These are phyloP conservation scores for Rhinophrynus dorsalis DNA, from an alignment of 2,797 vertebrate genomes.

Conservation along the genomic window DNA sequence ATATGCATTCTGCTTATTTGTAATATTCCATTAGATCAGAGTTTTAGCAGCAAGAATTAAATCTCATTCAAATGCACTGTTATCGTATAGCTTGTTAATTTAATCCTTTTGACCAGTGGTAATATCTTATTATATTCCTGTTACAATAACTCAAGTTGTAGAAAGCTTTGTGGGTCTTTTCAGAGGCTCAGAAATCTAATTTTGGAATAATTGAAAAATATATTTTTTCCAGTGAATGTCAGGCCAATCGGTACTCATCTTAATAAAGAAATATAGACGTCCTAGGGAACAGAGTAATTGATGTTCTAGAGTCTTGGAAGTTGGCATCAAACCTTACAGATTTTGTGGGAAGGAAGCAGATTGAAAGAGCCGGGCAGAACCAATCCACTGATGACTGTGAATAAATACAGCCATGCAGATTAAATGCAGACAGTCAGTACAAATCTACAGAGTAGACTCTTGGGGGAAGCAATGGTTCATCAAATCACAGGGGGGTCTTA, in stretches of 20 bases:
- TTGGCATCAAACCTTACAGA: constrained; percentile 13
- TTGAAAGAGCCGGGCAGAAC: neutral
- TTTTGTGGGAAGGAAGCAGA: neutral
- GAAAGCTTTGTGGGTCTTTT: constrained; percentile 8
- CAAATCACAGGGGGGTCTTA: no score
- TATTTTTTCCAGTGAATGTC: neutral
- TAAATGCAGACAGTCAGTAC: no score
- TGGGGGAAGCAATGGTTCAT: no score
- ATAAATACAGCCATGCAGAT: neutral
- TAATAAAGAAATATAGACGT: constrained; percentile 12
- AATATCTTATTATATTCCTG: constrained; percentile 14
- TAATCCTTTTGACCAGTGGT: neutral
- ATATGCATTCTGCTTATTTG: no score
- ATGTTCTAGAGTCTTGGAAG: neutral
- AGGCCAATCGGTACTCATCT: neutral
- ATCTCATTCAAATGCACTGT: constrained; percentile 2
- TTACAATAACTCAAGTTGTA: neutral
- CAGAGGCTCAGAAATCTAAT: constrained; percentile 5
- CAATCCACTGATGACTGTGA: neutral
- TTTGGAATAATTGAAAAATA: constrained; percentile 8
- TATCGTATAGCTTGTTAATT: neutral
- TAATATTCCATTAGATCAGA: no score
- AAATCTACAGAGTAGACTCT: no score
- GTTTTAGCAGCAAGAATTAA: neutral
- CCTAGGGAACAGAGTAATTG: neutral